Evolutionary conservation across 2,797 vertebrate genomes (phyloP), one percentile per base, ranked within the genome.

Genomic region (Cercopithecus mitis): DNA sequence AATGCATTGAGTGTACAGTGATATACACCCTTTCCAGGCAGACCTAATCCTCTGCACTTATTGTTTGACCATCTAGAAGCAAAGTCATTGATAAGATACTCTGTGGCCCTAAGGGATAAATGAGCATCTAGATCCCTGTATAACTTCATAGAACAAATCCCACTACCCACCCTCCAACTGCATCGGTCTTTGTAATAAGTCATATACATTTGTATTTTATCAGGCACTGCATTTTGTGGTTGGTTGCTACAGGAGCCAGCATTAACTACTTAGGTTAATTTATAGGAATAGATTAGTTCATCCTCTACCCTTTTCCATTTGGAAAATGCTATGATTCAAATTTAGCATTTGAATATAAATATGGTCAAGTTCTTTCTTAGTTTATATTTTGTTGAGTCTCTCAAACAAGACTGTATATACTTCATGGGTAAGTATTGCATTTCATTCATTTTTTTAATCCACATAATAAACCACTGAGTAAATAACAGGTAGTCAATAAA

Each of bases 311-410:
- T 84, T 90, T 96, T 94, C 24, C 33, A 82, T 43, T 2, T 47
- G 55, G 43, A 81, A 61, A 85, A 39, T 33, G 64, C 24, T 52
- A 9, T 79, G 57, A 94, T 88, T 4, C 64, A 67, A 86, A 82
- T 67, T 79, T 92, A 82, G 11, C 25, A 67, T 89, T 88, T 96
- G 4, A 58, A 24, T 91, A 58, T 67, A 93, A 90, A 80, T 19
- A 82, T 47, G 19, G 43, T 45, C 20, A 13, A 72, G 25, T 20
- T 93, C 15, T 50, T 5, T 76, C 30, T 41, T 72, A 61, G 6
- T 86, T 67, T 73, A 22, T 67, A 8, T 50, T 89, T 52, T 87
- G 30, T 4, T 52, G 70, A 94, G 43, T 84, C 11, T 96, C 76
- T 86, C 30, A 89, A 93, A 67, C 2, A 36, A 70, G 64, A 50